These are phyloP conservation scores for Notodonta dromedarius DNA, from an alignment of 2,888 invertebrate species.

Conservation along the genomic window DNA sequence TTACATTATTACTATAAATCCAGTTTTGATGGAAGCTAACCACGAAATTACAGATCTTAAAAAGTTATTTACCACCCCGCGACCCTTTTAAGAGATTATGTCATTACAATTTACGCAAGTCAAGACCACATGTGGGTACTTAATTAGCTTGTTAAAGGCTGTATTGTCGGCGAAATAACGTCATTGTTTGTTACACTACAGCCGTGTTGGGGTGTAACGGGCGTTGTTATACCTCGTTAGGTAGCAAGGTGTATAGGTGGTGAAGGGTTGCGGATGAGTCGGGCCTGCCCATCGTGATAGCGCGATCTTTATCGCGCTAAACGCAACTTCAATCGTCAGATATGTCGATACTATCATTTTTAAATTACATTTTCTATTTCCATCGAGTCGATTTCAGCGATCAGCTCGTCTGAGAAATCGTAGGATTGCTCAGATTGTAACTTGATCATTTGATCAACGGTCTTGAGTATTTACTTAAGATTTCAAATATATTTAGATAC, in stretches of 20 bases:
- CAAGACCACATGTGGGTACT: neutral
- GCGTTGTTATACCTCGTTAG: constrained; percentile 3
- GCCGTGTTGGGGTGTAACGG: neutral
- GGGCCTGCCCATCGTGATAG: constrained; percentile 61
- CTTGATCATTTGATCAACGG: neutral
- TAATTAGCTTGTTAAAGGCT: constrained; percentile 1
- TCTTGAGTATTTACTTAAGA: too few relatives aligned
- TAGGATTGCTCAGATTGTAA: neutral
- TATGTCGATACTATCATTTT: constrained; percentile 24
- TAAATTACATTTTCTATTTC: constrained; percentile 24
- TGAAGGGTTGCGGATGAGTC: constrained; percentile 17
- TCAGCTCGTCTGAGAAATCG: neutral
- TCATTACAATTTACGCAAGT: neutral
- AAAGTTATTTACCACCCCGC: neutral
- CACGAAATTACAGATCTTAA: neutral
- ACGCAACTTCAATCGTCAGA: constrained; percentile 17
- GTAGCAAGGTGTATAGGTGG: constrained; percentile 8
- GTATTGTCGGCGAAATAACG: neutral
- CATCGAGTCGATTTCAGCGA: neutral
- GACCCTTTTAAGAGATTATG: neutral
- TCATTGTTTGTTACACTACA: neutral
- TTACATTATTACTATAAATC: too few relatives aligned
- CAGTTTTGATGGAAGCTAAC: too few relatives aligned
- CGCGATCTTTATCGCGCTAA: constrained; percentile 49
- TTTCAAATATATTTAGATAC: too few relatives aligned